phyloP scores from a whole-genome alignment of 2,888 invertebrate species.

The Pachliopta kotzebuea region DNA sequence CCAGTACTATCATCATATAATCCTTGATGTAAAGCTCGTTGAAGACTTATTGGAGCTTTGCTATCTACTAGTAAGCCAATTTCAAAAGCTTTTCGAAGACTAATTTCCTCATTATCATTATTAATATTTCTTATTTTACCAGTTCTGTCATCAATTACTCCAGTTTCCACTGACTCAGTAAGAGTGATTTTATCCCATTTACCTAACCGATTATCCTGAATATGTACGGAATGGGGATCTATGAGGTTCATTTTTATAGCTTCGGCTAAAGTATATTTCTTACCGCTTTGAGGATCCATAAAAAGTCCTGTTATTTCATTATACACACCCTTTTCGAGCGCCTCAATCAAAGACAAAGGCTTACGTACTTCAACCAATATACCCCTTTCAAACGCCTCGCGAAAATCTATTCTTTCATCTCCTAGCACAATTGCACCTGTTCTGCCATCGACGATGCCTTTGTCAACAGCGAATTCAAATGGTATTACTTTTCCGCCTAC shows the following conservation, averaged over 20 bases:
- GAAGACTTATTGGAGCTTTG: conserved; percentile 90
- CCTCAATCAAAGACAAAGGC: conserved; percentile 90
- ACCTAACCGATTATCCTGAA: conserved; percentile 88
- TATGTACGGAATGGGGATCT: conserved; percentile 90
- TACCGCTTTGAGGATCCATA: conserved; percentile 89
- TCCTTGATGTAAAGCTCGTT: conserved; percentile 92
- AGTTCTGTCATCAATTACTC: conserved; percentile 86
- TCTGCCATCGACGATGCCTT: conserved; percentile 87
- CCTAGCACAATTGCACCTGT: conserved; percentile 84
- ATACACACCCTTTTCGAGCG: conserved; percentile 89
- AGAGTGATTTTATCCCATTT: conserved; percentile 89
- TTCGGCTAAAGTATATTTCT: conserved; percentile 88
- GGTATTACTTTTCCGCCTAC: conserved; percentile 90
- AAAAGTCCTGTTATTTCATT: conserved; percentile 89
- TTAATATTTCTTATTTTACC: conserved; percentile 86
- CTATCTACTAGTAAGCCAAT: conserved; percentile 89
- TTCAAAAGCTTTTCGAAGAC: conserved; percentile 88
- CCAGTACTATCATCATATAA: conserved; percentile 90
- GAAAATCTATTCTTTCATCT: conserved; percentile 86
- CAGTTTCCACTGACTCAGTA: conserved; percentile 88
- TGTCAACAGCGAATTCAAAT: conserved; percentile 90
- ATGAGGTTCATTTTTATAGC: conserved; percentile 91
- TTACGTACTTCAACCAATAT: conserved; percentile 89
- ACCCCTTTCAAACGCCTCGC: conserved; percentile 92
- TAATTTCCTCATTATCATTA: conserved; percentile 83